Evolutionary conservation across 2,888 invertebrate species (phyloP).

Genomic region (Eupithecia abbreviata): DNA sequence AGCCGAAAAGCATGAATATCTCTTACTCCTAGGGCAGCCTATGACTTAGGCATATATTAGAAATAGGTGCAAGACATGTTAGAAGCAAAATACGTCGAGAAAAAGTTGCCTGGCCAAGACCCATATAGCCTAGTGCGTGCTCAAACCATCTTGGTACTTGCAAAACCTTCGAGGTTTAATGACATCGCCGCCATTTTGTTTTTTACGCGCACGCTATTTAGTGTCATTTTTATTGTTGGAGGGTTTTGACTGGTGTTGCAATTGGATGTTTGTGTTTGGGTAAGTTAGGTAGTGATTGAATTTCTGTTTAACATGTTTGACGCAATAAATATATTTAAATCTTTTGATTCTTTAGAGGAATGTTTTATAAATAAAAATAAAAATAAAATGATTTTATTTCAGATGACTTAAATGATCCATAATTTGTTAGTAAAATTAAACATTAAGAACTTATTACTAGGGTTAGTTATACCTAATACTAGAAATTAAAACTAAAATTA

Average conservation of each 20-base stretch:
- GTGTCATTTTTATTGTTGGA: slow-evolving; percentile 14
- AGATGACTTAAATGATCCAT: no score
- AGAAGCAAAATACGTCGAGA: slow-evolving; percentile 73
- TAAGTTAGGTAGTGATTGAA: neutral
- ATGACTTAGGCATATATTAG: slow-evolving; percentile 37
- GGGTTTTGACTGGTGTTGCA: neutral
- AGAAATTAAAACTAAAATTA: no score
- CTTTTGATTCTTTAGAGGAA: no score
- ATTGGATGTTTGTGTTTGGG: neutral
- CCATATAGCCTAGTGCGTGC: slow-evolving; percentile 73
- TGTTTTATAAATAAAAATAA: no score
- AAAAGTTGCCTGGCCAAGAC: slow-evolving; percentile 84
- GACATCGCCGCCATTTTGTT: slow-evolving; percentile 40
- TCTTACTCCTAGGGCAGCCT: slow-evolving; percentile 63
- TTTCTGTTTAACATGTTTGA: no score
- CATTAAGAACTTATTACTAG: no score
- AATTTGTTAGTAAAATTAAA: no score
- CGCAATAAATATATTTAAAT: no score
- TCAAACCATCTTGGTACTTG: slow-evolving; percentile 71
- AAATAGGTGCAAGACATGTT: slow-evolving; percentile 53
- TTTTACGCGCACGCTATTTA: slow-evolving; percentile 26
- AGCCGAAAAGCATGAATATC: neutral
- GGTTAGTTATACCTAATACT: no score
- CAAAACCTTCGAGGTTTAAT: slow-evolving; percentile 46
- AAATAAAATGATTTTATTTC: no score